These are phyloP conservation scores for Tetrapedia diversipes DNA, from an alignment of 2,888 invertebrate genomes.

Conservation along the genomic window DNA sequence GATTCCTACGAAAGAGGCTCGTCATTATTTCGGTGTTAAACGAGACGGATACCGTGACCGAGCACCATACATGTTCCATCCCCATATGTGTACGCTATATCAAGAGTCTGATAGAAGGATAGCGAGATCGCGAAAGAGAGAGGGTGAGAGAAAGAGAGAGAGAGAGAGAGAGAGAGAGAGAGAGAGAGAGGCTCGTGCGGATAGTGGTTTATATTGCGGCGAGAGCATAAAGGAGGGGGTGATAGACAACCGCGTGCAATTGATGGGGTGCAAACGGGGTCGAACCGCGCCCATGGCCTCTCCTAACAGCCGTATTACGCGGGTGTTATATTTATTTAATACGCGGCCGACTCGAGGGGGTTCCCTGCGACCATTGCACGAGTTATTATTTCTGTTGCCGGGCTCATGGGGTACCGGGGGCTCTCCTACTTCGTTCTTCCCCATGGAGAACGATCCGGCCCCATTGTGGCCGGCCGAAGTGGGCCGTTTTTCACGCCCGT, in stretches of 20 bases:
- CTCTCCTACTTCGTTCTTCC: conserved; percentile 66
- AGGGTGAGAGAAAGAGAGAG: background rate
- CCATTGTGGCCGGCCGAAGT: conserved; percentile 73
- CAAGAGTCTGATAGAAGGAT: too few species aligned
- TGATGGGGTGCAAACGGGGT: conserved; percentile 80
- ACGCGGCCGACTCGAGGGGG: conserved; percentile 63
- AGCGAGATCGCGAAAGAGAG: conserved; percentile 13
- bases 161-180: conserved; percentile 17
- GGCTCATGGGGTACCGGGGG: conserved; percentile 65
- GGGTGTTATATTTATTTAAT: conserved; percentile 81
- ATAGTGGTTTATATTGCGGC: conserved; percentile 73
- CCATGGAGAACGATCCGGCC: conserved; percentile 64
- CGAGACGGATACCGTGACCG: conserved; percentile 44
- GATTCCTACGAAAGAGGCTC: conserved; percentile 17
- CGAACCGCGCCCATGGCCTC: conserved; percentile 73
- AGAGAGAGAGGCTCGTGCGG: conserved; percentile 49
- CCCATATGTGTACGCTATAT: too few species aligned
- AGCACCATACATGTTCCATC: conserved; percentile 47
- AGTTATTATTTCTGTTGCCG: conserved; percentile 80
- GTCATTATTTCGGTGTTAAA: conserved; percentile 48
- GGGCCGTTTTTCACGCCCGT: conserved; percentile 78
- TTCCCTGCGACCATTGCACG: conserved; percentile 73
- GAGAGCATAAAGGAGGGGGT: conserved; percentile 66
- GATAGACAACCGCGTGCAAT: conserved; percentile 79
- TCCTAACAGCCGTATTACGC: conserved; percentile 77